These are phyloP conservation scores for Onychorhynchus coronatus DNA, from an alignment of 2,113 vertebrate genomes.

Conservation along the genomic window DNA sequence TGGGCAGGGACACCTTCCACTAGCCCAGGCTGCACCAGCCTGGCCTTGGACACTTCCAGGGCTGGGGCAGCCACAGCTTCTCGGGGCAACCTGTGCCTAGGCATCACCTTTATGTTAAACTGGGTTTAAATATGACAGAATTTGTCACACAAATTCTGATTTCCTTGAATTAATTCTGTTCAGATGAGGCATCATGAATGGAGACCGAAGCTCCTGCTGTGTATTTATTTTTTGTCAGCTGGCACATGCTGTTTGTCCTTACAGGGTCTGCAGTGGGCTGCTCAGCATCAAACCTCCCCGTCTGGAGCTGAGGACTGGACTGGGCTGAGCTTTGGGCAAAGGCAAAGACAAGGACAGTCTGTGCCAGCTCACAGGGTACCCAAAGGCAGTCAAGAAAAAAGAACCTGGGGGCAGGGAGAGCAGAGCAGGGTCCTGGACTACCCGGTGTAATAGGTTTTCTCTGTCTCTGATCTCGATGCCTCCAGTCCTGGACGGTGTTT, in stretches of 20 bases:
- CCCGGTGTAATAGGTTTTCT: accelerated
- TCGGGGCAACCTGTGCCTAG: neutral
- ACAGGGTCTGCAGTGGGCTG: neutral
- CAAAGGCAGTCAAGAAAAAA: neutral
- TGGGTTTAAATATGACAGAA: neutral
- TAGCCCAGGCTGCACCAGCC: neutral
- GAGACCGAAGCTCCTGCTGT: neutral
- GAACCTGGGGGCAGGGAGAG: accelerated
- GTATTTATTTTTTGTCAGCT: neutral
- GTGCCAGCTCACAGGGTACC: neutral
- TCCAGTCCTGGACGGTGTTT: neutral
- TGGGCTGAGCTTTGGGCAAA: neutral
- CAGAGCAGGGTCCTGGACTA: neutral
- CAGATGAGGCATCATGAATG: neutral
- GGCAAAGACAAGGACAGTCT: neutral
- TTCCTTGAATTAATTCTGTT: neutral
- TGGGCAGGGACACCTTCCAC: neutral
- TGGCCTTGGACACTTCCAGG: neutral
- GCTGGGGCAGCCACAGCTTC: neutral
- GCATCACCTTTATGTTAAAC: neutral
- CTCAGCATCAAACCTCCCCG: neutral
- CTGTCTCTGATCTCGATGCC: neutral
- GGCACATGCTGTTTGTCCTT: neutral
- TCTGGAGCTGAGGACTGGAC: neutral
- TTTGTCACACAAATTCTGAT: neutral